phyloP scores from a whole-genome alignment of 35 echinoderm and acorn worm genomes.

The Chiridota heheva region DNA sequence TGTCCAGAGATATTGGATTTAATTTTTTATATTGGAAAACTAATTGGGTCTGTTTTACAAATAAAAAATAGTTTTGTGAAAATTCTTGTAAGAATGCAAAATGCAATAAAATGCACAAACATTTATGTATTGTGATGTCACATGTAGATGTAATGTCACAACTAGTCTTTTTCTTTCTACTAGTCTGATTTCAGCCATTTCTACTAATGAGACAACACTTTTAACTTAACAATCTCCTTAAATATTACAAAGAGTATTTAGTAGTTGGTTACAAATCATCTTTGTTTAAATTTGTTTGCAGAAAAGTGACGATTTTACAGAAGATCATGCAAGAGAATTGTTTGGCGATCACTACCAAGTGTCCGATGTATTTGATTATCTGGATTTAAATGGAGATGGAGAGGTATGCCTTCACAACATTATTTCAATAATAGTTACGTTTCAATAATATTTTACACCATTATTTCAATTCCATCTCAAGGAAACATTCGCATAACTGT shows the following conservation, averaged over 20 bases:
- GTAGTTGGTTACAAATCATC: no score
- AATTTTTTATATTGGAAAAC: no score
- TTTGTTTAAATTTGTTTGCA: constrained; percentile 31
- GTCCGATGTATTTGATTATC: constrained; percentile 65
- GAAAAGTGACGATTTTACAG: constrained; percentile 65
- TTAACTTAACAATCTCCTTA: background rate
- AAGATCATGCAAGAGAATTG: constrained; percentile 46
- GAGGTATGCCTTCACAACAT: constrained; percentile 27
- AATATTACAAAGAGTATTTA: background rate
- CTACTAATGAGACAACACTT: background rate
- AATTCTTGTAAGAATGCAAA: no score
- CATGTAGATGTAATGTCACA: no score
- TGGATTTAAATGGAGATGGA: constrained; percentile 65
- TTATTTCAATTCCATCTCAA: background rate
- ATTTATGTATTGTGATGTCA: no score
- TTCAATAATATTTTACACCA: background rate
- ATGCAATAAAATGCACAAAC: no score
- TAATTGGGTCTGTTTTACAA: no score
- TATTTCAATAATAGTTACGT: background rate
- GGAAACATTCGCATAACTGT: background rate
- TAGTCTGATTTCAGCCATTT: no score
- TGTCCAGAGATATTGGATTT: no score
- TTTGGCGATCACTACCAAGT: constrained; percentile 62
- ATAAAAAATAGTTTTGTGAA: no score
- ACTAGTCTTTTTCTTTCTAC: no score